These are phyloP conservation scores for Penelope pileata DNA, from an alignment of 2,113 vertebrate species.

Conservation along the genomic window DNA sequence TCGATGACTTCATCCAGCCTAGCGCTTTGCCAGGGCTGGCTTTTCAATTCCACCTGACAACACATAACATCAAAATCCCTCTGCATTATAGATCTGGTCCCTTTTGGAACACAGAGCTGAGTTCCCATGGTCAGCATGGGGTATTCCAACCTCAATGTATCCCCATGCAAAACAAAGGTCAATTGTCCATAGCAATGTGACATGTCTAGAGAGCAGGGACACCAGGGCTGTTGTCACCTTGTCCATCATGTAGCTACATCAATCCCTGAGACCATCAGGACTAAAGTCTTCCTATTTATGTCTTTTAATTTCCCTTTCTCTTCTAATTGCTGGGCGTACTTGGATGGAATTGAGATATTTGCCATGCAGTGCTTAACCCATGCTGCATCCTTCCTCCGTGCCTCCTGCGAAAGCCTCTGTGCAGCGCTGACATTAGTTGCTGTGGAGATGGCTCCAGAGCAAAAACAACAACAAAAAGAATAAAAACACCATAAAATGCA, in stretches of 20 bases:
- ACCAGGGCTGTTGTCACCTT: not conserved
- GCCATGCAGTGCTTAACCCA: not conserved
- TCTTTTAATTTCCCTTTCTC: not conserved
- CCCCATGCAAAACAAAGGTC: not conserved
- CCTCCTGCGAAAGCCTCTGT: not conserved
- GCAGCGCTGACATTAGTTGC: not conserved
- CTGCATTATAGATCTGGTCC: fast-evolving
- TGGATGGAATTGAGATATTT: not conserved
- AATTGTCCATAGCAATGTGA: not conserved
- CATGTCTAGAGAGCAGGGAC: not conserved
- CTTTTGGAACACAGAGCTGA: not conserved
- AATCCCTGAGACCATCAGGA: not conserved
- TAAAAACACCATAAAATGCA: not conserved
- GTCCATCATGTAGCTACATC: fast-evolving
- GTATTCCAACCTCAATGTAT: not conserved
- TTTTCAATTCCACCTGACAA: not conserved
- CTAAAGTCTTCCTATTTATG: not conserved
- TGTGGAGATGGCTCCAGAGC: not conserved
- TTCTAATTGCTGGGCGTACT: not conserved
- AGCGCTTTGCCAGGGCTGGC: not conserved
- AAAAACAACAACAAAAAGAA: not conserved
- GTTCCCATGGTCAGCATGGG: not conserved
- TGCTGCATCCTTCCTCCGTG: not conserved
- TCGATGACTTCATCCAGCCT: not conserved
- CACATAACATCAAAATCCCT: not conserved